A percentile compares a stretch with the other conserved stretches of the same genome.
Evolutionary conservation across 2,888 invertebrate species (phyloP).

Genomic region (Archips crataeganus): DNA sequence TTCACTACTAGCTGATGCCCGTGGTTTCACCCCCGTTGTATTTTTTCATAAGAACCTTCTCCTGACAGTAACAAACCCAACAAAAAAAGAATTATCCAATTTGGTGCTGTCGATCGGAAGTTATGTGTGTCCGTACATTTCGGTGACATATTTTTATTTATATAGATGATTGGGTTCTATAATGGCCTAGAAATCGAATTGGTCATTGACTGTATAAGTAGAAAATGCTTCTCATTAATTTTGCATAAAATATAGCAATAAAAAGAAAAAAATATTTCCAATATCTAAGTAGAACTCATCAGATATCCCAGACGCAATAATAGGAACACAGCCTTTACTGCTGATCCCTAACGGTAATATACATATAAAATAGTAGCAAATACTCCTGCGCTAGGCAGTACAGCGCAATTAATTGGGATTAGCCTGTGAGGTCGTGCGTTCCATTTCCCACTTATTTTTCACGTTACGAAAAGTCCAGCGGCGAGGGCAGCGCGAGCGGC

Average conservation of each 20-base stretch:
- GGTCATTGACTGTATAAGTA: no score
- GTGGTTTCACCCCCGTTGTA: no score
- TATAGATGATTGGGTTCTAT: no score
- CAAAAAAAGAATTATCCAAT: no score
- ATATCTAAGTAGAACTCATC: not conserved
- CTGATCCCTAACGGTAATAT: conserved; percentile 16
- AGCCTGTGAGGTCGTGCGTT: conserved; percentile 76
- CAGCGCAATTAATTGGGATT: conserved; percentile 77
- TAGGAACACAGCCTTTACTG: conserved; percentile 10
- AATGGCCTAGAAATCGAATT: no score
- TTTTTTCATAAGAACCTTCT: no score
- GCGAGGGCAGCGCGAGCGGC: conserved; percentile 66
- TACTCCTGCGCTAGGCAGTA: conserved; percentile 53
- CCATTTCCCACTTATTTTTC: conserved; percentile 77
- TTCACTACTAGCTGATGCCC: no score
- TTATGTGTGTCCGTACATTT: no score
- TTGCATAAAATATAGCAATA: not conserved
- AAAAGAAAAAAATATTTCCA: not conserved
- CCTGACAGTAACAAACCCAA: no score
- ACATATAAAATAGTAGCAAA: conserved; percentile 40
- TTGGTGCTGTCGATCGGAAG: no score
- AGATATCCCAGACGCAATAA: conserved; percentile 9
- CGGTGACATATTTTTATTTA: no score
- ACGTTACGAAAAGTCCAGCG: conserved; percentile 70
- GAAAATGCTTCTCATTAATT: not conserved